These are phyloP conservation scores for Portunus trituberculatus DNA, from an alignment of 1,140 invertebrate genomes.

Conservation along the genomic window DNA sequence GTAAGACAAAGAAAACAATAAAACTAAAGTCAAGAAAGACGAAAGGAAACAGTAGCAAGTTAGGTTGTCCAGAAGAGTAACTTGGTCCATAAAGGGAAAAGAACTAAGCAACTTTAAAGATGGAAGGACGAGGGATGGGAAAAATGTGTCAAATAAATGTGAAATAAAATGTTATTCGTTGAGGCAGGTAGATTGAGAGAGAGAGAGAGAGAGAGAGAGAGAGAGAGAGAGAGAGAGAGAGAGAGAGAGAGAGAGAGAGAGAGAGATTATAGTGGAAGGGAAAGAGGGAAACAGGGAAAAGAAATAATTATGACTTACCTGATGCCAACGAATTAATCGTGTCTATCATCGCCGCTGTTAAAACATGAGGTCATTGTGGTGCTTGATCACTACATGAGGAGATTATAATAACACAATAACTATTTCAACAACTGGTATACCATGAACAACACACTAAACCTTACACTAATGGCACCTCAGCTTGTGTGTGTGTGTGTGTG, in stretches of 20 bases:
- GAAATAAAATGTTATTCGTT: too few relatives aligned
- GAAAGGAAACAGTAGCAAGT: background rate
- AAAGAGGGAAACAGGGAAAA: background rate
- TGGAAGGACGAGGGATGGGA: too few relatives aligned
- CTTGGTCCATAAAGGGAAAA: background rate
- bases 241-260: background rate
- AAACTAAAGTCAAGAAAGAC: background rate
- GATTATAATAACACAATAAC: conserved; percentile 42
- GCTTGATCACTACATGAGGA: conserved; percentile 44
- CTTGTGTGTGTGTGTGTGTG: conserved; percentile 48
- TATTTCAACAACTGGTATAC: conserved; percentile 32
- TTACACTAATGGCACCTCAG: conserved; percentile 21
- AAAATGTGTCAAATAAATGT: too few relatives aligned
- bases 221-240: background rate
- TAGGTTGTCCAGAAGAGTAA: too few relatives aligned
- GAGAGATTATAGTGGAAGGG: background rate
- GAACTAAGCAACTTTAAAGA: background rate
- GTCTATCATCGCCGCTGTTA: conserved; percentile 66
- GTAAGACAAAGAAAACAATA: background rate
- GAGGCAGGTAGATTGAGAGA: too few relatives aligned
- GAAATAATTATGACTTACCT: conserved; percentile 54
- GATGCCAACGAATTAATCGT: conserved; percentile 57
- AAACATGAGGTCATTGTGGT: conserved; percentile 64
- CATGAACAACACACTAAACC: background rate
- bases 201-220: background rate